A percentile compares a stretch with the other conserved stretches of the same genome.
These are phyloP conservation scores for Anastatus disparis DNA, from an alignment of 1,140 invertebrate genomes.

Conservation along the genomic window DNA sequence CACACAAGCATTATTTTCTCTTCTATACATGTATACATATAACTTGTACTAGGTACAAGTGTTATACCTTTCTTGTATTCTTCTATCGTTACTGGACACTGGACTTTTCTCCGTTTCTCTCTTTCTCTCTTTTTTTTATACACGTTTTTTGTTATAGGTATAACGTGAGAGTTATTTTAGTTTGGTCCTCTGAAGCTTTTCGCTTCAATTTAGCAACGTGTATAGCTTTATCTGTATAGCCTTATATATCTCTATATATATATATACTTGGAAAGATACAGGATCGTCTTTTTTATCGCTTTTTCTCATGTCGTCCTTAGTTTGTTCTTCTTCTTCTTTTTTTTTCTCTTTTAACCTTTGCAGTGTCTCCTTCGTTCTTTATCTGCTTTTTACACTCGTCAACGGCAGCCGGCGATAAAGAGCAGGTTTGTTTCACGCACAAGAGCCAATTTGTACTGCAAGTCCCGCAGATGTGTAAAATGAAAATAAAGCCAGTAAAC, in stretches of 20 bases:
- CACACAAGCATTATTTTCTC: not conserved
- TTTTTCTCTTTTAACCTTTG: conserved; percentile 30
- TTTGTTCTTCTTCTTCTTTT: conserved; percentile 22
- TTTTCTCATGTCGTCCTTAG: too few relatives aligned
- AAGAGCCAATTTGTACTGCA: conserved; percentile 23
- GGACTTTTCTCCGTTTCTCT: not conserved
- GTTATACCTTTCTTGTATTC: not conserved
- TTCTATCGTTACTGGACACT: not conserved
- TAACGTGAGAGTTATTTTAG: not conserved
- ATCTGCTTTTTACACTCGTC: conserved; percentile 20
- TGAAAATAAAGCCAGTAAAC: conserved; percentile 17
- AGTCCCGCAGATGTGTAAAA: conserved; percentile 23
- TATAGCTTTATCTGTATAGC: too few relatives aligned
- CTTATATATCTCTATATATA: too few relatives aligned
- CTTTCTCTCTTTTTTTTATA: not conserved
- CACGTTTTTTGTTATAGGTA: not conserved
- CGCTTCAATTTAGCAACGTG: conserved; percentile 8
- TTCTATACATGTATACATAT: too few relatives aligned
- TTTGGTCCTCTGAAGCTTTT: not conserved
- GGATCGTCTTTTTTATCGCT: not conserved
- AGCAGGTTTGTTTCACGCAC: not conserved
- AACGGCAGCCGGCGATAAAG: not conserved
- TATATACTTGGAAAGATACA: not conserved
- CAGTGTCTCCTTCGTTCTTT: conserved; percentile 12
- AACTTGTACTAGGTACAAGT: not conserved